These are phyloP conservation scores for Calidris pygmaea DNA, from an alignment of 2,113 vertebrate genomes.

Conservation along the genomic window DNA sequence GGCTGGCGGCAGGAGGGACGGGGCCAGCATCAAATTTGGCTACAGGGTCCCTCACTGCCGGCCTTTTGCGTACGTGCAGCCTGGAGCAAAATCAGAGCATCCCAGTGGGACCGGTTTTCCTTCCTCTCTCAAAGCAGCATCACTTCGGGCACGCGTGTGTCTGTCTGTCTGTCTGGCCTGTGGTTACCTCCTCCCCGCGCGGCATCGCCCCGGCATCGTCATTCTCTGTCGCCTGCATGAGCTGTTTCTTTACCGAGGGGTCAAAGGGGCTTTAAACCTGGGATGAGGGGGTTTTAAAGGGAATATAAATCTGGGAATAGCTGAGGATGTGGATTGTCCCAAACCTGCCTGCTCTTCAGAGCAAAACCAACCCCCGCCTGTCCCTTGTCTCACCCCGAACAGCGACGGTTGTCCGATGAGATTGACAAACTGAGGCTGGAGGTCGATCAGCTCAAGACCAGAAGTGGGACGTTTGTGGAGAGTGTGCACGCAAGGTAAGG, in stretches of 20 bases:
- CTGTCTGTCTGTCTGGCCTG: background rate
- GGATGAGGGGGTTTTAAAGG: background rate
- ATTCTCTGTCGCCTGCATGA: background rate
- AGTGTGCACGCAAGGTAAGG: slow-evolving; percentile 85
- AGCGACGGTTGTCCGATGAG: slow-evolving; percentile 93
- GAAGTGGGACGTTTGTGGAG: slow-evolving; percentile 87
- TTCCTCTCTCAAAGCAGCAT: background rate
- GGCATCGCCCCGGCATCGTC: background rate
- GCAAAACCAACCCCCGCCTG: background rate
- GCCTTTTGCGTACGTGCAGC: rapidly evolving
- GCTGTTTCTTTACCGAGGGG: background rate
- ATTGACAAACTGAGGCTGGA: slow-evolving; percentile 93
- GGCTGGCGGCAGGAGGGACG: background rate
- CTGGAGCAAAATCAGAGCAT: background rate
- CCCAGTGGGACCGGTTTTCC: background rate
- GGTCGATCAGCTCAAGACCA: slow-evolving; percentile 92
- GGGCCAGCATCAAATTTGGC: background rate
- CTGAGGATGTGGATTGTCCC: background rate
- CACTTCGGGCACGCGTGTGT: background rate
- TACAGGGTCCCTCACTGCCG: rapidly evolving
- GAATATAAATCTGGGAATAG: background rate
- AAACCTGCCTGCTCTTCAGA: background rate
- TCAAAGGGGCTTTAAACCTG: background rate
- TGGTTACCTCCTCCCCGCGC: background rate
- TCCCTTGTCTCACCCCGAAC: background rate